phyloP scores from a whole-genome alignment of 2,888 invertebrate genomes.

The Oxytorus armatus region DNA sequence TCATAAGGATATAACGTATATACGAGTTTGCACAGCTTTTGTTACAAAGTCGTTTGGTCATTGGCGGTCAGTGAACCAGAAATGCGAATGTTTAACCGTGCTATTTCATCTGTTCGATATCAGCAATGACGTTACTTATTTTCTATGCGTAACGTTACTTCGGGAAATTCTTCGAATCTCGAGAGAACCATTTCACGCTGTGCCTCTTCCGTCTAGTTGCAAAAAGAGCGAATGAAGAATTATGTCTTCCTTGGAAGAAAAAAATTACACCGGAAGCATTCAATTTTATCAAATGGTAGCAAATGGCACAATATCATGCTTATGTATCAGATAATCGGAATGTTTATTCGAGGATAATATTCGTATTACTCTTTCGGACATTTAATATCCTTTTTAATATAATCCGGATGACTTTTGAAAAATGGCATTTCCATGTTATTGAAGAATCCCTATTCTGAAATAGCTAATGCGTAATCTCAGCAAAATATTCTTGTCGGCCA shows the following conservation, averaged over 20 bases:
- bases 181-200: conserved; percentile 31
- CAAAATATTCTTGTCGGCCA: no score
- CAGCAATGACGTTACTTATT: conserved; percentile 16
- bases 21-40: background rate
- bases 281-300: no score
- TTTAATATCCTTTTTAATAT: no score
- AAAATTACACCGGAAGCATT: no score
- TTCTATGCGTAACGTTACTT: conserved; percentile 19
- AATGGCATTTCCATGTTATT: no score
- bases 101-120: conserved; percentile 52
- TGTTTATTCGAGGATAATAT: no score
- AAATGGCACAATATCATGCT: no score
- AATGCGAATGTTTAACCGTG: conserved; percentile 39
- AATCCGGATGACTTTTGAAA: no score
- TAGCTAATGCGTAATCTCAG: no score
- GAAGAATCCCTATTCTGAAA: no score
- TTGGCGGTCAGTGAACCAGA: conserved; percentile 76
- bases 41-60: conserved; percentile 70
- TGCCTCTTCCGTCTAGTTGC: conserved; percentile 42
- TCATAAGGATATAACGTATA: conserved; percentile 33
- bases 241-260: background rate
- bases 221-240: conserved; percentile 3
- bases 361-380: no score
- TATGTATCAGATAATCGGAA: no score
- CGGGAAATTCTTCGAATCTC: conserved; percentile 31